These are phyloP conservation scores for Heliconius hortense DNA, from an alignment of 2,888 invertebrate genomes.

Conservation along the genomic window DNA sequence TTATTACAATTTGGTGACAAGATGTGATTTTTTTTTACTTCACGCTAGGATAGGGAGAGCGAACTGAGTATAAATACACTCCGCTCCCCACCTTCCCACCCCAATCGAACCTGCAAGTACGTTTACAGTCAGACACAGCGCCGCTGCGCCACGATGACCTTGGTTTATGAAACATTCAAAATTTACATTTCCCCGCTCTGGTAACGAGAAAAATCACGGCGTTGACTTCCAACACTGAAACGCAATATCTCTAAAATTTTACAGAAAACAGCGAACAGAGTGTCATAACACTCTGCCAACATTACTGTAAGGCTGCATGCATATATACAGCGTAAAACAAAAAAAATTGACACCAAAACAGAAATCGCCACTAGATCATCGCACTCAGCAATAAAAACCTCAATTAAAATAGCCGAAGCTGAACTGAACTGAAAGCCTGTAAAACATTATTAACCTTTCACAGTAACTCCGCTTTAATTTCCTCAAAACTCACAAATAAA, in stretches of 20 bases:
- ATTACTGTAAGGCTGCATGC: not conserved
- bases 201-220: not conserved
- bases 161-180: no score
- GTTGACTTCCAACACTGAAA: not conserved
- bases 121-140: no score
- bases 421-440: conserved; percentile 33
- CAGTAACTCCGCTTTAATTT: conserved; percentile 53
- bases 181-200: no score
- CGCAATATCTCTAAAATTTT: not conserved
- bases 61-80: not conserved
- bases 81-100: no score
- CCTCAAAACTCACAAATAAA: conserved; percentile 69
- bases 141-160: no score
- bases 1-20: not conserved
- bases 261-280: no score
- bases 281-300: not conserved
- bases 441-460: conserved; percentile 45
- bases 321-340: not conserved
- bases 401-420: conserved; percentile 26
- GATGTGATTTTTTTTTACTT: not conserved
- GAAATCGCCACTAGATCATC: not conserved
- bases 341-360: not conserved
- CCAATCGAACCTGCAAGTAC: no score
- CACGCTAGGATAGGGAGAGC: no score
- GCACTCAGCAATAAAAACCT: not conserved